These are phyloP conservation scores for Tigriopus japonicus DNA, from an alignment of 1,140 invertebrate genomes.

Conservation along the genomic window DNA sequence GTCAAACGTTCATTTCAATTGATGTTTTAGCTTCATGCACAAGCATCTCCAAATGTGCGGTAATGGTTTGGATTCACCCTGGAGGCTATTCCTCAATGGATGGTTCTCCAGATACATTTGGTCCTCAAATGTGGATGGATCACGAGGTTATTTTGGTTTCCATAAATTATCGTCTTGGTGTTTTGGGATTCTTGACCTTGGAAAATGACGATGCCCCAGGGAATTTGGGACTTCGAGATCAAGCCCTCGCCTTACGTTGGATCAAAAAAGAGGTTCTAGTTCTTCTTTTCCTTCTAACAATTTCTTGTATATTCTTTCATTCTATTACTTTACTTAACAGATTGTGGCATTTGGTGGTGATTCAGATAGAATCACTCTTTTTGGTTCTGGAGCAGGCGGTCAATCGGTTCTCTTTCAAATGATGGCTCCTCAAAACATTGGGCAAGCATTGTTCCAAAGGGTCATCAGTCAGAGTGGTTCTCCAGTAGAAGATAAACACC, in stretches of 20 bases:
- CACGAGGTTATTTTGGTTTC: slow-evolving; percentile 45
- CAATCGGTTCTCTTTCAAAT: neutral
- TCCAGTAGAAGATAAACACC: neutral
- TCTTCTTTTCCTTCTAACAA: too few species aligned
- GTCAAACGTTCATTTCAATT: neutral
- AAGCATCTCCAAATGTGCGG: slow-evolving; percentile 25
- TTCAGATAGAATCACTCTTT: neutral
- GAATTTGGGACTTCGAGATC: slow-evolving; percentile 19
- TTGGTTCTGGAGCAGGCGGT: neutral
- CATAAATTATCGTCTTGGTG: slow-evolving; percentile 44
- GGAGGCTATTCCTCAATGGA: slow-evolving; percentile 44
- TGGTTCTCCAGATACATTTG: slow-evolving; percentile 36
- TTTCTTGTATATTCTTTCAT: too few species aligned
- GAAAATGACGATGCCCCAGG: slow-evolving; percentile 16
- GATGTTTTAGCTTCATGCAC: neutral
- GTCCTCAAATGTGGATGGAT: slow-evolving; percentile 40
- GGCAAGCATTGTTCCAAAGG: neutral
- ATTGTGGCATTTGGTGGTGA: neutral
- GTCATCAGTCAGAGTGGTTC: neutral
- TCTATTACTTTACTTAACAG: too few species aligned
- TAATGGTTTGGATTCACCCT: slow-evolving; percentile 58
- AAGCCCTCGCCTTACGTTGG: slow-evolving; percentile 18
- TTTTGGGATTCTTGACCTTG: slow-evolving; percentile 19
- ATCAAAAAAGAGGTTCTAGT: slow-evolving; percentile 15
- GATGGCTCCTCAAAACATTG: neutral